Base-by-base conservation (phyloP, 1,140 invertebrate species). In the Daktulosphaira vitifoliae region DNA sequence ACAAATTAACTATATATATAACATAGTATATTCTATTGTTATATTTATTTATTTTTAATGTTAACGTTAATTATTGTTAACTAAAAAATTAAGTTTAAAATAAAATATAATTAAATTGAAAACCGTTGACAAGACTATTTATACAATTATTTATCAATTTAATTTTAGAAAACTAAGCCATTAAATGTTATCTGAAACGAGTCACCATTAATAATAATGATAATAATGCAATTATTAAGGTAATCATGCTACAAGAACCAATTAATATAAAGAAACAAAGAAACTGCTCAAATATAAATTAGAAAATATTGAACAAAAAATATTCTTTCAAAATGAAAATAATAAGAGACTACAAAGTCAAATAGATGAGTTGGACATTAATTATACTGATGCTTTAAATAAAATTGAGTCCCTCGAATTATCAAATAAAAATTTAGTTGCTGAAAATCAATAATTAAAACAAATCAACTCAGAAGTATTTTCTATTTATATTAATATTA, bases 401-500 rank as follows among this genome's bases (percentile, higher is more conserved):
- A 59, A 2, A 20, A 67, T 65, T n/a, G 33, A 65, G 50, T 33
- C 56, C 11, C 49, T 65, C 23, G 54, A 65, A 64, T 15, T 64
- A 5, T 53, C 39, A 25, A 52, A 48, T 8, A 48, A 15, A 25
- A 65, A 65, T 67, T 65, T 67, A 65, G 59, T 52, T 22, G 49
- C 52, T 53, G 56, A 65, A 67, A 62, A 64, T n/a, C 42, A 48
- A 23, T 59, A 65, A 26, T 18, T 65, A 2, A 67, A 62, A 37
- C 42, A 53, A 49, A 65, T 54, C n/a, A 64, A 62, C 49, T 53
- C 46, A n/a, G 44, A 66, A 15, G 66, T 66, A 66, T 38, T 54
- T 38, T n/a, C n/a, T n/a, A n/a, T n/a, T n/a, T n/a, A n/a, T n/a
- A n/a, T n/a, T n/a, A n/a, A n/a, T n/a, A n/a, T n/a, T n/a, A n/a